These are phyloP conservation scores for Burhinus oedicnemus DNA, from an alignment of 2,113 vertebrate genomes.

Conservation along the genomic window DNA sequence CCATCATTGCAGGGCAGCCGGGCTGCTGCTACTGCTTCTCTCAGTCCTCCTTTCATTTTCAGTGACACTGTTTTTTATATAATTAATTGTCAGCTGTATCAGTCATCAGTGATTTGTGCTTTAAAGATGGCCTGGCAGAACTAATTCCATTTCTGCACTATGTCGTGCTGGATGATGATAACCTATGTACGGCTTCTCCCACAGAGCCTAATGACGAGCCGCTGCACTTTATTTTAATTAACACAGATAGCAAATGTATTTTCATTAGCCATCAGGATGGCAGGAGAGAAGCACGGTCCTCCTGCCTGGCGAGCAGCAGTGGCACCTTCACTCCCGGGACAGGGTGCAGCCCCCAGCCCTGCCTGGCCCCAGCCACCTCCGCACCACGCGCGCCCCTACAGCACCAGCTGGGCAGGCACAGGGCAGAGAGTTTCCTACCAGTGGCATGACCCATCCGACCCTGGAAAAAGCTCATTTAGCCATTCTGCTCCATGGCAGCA, in stretches of 20 bases:
- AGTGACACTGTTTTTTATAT: background rate
- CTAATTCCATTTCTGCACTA: constrained; percentile 1
- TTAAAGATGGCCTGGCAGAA: constrained; percentile 27
- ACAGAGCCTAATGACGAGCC: background rate
- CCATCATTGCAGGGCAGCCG: background rate
- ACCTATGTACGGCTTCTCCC: constrained; percentile 25
- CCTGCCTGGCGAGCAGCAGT: background rate
- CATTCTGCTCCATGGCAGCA: accelerated
- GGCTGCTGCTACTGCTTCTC: background rate
- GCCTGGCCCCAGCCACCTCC: background rate
- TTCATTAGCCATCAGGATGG: constrained; percentile 17
- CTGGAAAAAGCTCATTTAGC: background rate
- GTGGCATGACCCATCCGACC: background rate
- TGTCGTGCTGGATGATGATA: constrained; percentile 11
- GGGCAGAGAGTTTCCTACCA: background rate
- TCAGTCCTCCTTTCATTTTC: background rate
- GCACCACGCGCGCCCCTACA: accelerated
- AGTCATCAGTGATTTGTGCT: constrained; percentile 21
- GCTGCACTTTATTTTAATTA: constrained; percentile 61
- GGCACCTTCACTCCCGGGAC: accelerated
- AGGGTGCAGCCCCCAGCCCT: background rate
- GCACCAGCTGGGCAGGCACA: background rate
- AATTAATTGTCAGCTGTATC: constrained; percentile 16
- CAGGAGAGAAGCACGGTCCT: background rate
- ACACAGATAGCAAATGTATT: constrained; percentile 48